Base-by-base conservation (phyloP, 2,113 vertebrate species). In the Cololabis saira region DNA sequence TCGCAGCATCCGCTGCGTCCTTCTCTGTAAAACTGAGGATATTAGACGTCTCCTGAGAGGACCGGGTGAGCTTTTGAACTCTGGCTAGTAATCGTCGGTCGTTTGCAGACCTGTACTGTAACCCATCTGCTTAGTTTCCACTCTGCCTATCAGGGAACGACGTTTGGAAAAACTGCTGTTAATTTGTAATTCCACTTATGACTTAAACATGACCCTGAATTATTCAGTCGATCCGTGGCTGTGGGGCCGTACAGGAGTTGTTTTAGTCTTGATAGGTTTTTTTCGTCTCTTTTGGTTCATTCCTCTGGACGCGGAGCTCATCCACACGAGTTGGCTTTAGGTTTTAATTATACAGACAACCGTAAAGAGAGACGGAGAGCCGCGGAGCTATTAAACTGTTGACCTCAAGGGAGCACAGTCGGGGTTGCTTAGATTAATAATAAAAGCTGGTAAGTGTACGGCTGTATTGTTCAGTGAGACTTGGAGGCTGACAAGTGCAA, bases 201-300 rank as follows among this genome's bases (percentile, higher is more conserved):
- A 88, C 62, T 90, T 86, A 85, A 87, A 83, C 76, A 89, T 88
- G 86, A 89, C 43, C 17, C 67, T 91, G 59, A 83, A 92, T 91
- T 77, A 91, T 92, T 90, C 60, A 91, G 75, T 40, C 22, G 42
- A 85, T 82, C 69, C 42, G 14, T 63, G 73, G 80, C 74, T 77
- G 63, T 71, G 44, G 48, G 59, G 51, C 19, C 24, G 16, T 62
- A 62, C 73, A 65, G 24, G 50, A 70, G 69, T 67, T 73, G 47
- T 72, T 61, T 59, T 51, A 37, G 45, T 79, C 83, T 77, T 81
- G 67, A 86, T 87, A 72, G 80, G 83, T 67, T 41, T 76, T 41
- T 60, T 17, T 72, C 67, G 62, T 10, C 1, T 17, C 42, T 74
- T 67, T 58, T 37, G 33, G 33, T 9, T 37, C 33, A 45, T 69